These are phyloP conservation scores for Clarias fuscus DNA, from an alignment of 2,797 vertebrate genomes.

Conservation along the genomic window DNA sequence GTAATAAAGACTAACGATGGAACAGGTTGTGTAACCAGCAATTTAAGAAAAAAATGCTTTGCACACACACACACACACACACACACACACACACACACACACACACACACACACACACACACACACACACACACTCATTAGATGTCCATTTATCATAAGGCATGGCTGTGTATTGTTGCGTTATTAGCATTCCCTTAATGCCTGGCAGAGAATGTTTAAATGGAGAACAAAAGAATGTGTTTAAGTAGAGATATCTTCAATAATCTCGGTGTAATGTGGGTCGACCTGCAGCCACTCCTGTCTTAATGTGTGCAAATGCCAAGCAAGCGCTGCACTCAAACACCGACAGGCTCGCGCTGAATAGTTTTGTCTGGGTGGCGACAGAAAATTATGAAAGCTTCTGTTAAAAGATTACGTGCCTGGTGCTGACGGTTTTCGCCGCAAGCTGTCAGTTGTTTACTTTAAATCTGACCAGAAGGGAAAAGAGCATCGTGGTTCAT, in stretches of 20 bases:
- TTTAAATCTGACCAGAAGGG: not conserved
- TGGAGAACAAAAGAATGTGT: slow-evolving; percentile 48
- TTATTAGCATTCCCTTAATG: slow-evolving; percentile 41
- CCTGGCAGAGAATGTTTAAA: slow-evolving; percentile 30
- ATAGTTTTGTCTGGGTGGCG: slow-evolving; percentile 25
- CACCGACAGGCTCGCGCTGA: not conserved
- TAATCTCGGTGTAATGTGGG: slow-evolving; percentile 49
- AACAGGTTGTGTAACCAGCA: slow-evolving; percentile 20
- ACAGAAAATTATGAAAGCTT: slow-evolving; percentile 23
- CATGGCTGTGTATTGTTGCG: slow-evolving; percentile 17
- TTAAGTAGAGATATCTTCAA: slow-evolving; percentile 31
- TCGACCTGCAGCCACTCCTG: slow-evolving; percentile 37
- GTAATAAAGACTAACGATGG: not conserved
- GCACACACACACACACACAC: not conserved
- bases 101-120: not conserved
- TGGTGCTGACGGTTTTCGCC: not conserved
- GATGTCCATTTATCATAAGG: not conserved
- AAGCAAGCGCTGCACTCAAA: not conserved
- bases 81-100: not conserved
- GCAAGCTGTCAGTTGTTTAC: slow-evolving; percentile 6
- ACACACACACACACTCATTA: slow-evolving; percentile 23
- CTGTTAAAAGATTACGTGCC: not conserved
- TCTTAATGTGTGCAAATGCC: slow-evolving; percentile 28
- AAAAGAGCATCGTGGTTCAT: not conserved
- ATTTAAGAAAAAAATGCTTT: not conserved